phyloP scores from a whole-genome alignment of 2,888 invertebrate species.

The Trichogramma dendrolimi region DNA sequence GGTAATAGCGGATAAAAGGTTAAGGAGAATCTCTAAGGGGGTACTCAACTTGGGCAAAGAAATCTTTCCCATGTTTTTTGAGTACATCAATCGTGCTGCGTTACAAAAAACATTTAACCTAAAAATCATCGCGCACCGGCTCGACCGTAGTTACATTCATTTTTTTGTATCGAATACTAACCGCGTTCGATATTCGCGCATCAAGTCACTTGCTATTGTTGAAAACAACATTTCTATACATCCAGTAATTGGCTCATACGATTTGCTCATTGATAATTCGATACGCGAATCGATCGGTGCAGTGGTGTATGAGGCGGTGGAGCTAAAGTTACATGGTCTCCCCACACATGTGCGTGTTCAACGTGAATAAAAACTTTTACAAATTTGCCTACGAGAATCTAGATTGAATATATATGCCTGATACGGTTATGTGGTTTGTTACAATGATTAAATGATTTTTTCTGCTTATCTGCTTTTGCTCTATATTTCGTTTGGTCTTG shows the following conservation, averaged over 20 bases:
- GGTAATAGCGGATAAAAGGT: no score
- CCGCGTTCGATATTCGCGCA: constrained; percentile 22
- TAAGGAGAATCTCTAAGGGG: no score
- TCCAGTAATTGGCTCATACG: constrained; percentile 5
- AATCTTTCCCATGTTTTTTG: no score
- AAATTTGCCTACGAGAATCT: constrained; percentile 41
- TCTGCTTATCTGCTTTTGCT: constrained; percentile 13
- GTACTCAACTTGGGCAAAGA: no score
- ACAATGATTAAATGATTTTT: constrained; percentile 23
- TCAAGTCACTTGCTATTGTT: no score
- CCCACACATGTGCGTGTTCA: constrained; percentile 52
- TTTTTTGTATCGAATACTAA: neutral
- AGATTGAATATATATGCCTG: constrained; percentile 24
- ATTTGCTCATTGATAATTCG: constrained; percentile 11
- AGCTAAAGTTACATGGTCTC: constrained; percentile 54
- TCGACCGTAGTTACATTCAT: no score
- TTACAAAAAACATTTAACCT: no score
- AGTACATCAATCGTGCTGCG: no score
- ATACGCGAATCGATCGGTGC: constrained; percentile 20
- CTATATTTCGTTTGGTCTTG: constrained; percentile 27
- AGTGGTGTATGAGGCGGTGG: constrained; percentile 35
- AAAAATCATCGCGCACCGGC: no score
- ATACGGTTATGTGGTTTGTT: constrained; percentile 32
- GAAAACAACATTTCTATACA: neutral
- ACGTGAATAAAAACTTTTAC: constrained; percentile 49